A percentile compares a stretch with the other conserved stretches of the same genome.
phyloP scores from a whole-genome alignment of 2,113 vertebrate species.

The Pachyramphus minor region DNA sequence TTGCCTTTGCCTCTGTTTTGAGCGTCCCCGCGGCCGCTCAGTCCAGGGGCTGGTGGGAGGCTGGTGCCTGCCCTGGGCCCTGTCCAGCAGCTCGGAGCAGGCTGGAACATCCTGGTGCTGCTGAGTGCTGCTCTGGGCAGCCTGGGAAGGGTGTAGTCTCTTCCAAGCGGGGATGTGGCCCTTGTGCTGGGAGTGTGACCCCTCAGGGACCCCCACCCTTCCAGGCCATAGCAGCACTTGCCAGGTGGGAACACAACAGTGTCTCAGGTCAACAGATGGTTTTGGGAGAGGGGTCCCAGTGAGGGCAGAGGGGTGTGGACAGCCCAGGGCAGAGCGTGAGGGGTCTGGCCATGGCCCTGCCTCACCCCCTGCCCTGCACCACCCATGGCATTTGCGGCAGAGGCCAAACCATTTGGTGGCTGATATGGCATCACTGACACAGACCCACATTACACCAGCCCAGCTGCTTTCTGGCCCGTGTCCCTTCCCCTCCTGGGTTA shows the following conservation, averaged over 20 bases:
- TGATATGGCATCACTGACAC: fast-evolving
- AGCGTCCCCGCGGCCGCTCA: fast-evolving
- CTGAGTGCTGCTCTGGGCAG: fast-evolving
- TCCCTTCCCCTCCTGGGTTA: not conserved
- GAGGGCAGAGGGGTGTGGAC: fast-evolving
- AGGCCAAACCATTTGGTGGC: not conserved
- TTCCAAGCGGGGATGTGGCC: fast-evolving
- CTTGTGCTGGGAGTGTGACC: fast-evolving
- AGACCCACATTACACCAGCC: fast-evolving
- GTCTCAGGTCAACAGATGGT: fast-evolving
- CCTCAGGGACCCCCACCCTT: fast-evolving
- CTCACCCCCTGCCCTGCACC: not conserved
- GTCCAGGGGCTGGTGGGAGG: not conserved
- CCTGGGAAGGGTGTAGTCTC: fast-evolving
- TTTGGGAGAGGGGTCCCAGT: fast-evolving
- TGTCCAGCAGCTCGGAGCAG: fast-evolving
- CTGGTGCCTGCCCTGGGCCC: fast-evolving
- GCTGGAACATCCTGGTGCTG: fast-evolving
- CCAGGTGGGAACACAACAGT: fast-evolving
- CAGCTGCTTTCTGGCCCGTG: not conserved
- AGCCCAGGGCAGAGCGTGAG: not conserved
- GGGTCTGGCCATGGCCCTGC: fast-evolving
- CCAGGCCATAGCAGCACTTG: fast-evolving
- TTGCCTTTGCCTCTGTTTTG: fast-evolving
- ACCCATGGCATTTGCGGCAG: fast-evolving